Conservation (phyloP, 2,113 vertebrate genomes). For the Ceratotherium simum region DNA sequence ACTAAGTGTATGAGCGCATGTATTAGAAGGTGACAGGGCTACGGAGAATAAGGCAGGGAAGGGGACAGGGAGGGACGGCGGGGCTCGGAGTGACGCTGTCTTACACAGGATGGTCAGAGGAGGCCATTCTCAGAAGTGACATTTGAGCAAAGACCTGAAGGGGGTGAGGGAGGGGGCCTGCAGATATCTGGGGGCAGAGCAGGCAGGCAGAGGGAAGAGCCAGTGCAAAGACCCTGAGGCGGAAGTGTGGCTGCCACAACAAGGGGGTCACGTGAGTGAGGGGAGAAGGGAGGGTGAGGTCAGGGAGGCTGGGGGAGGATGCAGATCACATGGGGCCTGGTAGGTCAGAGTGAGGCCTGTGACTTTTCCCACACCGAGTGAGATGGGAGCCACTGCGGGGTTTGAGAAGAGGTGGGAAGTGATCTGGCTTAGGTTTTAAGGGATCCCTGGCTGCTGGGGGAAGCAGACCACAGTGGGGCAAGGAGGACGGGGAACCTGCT, state of each 20-base stretch:
- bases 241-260: not conserved
- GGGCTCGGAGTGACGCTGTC: not conserved
- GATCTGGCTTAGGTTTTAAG: not conserved
- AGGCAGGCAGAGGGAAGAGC: not conserved
- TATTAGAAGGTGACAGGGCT: not conserved
- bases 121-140: not conserved
- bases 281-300: no score
- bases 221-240: not conserved
- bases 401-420: not conserved
- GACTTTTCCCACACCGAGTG: not conserved
- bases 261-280: not conserved
- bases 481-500: not conserved
- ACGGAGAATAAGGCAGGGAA: not conserved
- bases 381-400: not conserved
- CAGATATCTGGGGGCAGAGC: not conserved
- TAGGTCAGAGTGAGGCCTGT: not conserved
- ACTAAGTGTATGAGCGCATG: not conserved
- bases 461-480: accelerated
- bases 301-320: not conserved
- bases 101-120: not conserved
- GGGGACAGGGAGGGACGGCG: no score
- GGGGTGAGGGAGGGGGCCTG: not conserved
- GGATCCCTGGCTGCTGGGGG: not conserved
- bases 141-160: not conserved
- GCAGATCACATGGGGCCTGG: not conserved